Evolutionary conservation across 2,113 vertebrate species (phyloP).

Genomic region (Protomyctophum bolini): DNA sequence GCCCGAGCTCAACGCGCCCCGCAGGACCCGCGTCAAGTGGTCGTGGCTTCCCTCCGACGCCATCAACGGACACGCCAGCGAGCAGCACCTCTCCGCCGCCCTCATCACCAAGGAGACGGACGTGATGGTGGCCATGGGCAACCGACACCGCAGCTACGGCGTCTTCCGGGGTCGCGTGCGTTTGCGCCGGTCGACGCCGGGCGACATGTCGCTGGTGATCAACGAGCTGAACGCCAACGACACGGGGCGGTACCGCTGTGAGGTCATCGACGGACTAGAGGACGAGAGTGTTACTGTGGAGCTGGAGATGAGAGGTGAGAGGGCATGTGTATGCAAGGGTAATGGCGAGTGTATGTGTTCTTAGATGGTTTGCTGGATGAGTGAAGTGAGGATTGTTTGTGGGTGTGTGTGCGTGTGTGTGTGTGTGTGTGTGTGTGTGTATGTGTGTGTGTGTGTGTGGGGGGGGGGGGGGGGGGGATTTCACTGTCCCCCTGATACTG

Average conservation of each 20-base stretch:
- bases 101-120: slow-evolving; percentile 78
- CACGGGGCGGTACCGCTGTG: slow-evolving; percentile 88
- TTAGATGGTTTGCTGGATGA: not conserved
- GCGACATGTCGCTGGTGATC: slow-evolving; percentile 84
- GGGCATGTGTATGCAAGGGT: not conserved
- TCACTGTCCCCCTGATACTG: no score
- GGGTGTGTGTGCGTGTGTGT: not conserved
- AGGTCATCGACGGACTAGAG: slow-evolving; percentile 93
- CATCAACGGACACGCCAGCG: slow-evolving; percentile 6
- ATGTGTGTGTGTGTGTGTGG: not conserved
- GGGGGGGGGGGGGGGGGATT: no score
- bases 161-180: slow-evolving; percentile 83
- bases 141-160: slow-evolving; percentile 82
- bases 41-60: slow-evolving; percentile 82
- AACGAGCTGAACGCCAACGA: slow-evolving; percentile 82
- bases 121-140: slow-evolving; percentile 87
- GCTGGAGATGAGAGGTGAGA: slow-evolving; percentile 85
- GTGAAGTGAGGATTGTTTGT: not conserved
- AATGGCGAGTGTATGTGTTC: not conserved
- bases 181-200: slow-evolving; percentile 60
- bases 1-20: slow-evolving; percentile 69
- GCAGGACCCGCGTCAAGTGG: slow-evolving; percentile 89
- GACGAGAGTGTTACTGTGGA: slow-evolving; percentile 88
- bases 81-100: slow-evolving; percentile 30
- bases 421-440: not conserved